Base-by-base conservation (phyloP, 2,888 invertebrate species). In the Drosophila robusta region DNA sequence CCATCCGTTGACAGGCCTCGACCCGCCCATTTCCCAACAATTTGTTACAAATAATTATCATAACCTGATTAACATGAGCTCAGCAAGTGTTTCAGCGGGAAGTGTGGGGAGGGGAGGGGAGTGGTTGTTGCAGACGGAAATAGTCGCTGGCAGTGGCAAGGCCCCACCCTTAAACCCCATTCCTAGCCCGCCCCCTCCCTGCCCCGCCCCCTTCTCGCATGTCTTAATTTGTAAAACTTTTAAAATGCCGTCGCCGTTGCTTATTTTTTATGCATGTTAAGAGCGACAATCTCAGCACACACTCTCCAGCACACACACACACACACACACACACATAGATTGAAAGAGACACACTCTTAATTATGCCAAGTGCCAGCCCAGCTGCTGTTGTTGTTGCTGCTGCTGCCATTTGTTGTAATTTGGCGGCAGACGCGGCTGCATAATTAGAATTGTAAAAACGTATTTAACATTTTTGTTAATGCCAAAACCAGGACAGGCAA, bases 61-160 rank as follows among this genome's bases (percentile, higher is more conserved):
- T 91, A 92, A 92, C 91, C 91, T 92, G 92, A 91, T 91, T 92
- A 91, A 92, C 91, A 91, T 92, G 92, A 91, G 89, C 85, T 79
- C 82, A 66, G 82, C 75, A 68, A 70, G 76, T 74, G 78, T 77
- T 78, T 74, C 71, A 50, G 22, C 45, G 61, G 26, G 7, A 7
- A 39, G 24, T 45, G 58, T 12, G 5, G 49, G 52, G n/a, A n/a
- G n/a, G 7, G 36, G 55, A 36, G 39, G 42, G 32, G 41, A 34
- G 44, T 60, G n/a, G 32, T 38, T 12, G 24, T 42, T 62, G 64
- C 47, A 73, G 73, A 60, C 75, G 72, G 79, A 83, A 81, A 76
- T 74, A 80, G 80, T 77, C 73, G 61, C 57, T 58, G 63, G 57
- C 63, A 49, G 18, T 24, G 61, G 44, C 46, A 24, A 45, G 26